These are phyloP conservation scores for Epinephelus moara DNA, from an alignment of 2,113 vertebrate species.

Conservation along the genomic window DNA sequence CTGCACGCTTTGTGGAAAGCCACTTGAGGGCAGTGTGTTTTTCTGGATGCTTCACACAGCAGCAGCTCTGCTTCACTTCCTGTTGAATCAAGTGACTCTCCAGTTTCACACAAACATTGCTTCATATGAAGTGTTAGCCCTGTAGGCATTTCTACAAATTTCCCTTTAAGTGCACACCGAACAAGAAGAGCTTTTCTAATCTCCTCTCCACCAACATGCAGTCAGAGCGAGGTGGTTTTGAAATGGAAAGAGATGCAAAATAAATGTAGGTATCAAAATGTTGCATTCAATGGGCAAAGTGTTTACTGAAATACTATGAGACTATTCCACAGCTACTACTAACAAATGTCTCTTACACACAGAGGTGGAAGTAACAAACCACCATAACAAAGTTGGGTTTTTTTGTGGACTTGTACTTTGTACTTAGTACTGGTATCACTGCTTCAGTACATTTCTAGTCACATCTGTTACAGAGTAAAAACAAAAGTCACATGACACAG, in stretches of 20 bases:
- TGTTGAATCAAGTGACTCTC: neutral
- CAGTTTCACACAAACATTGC: slow-evolving; percentile 6
- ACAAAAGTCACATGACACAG: too few relatives aligned
- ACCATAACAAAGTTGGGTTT: too few relatives aligned
- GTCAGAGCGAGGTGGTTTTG: neutral
- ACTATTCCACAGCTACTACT: too few relatives aligned
- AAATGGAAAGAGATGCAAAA: neutral
- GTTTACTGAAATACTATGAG: neutral
- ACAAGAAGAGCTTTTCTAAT: neutral
- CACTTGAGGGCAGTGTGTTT: slow-evolving; percentile 71
- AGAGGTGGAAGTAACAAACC: too few relatives aligned
- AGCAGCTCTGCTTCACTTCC: neutral
- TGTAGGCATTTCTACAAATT: neutral
- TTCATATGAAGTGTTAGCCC: neutral
- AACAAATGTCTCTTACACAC: too few relatives aligned
- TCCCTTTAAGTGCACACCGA: neutral
- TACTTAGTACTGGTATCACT: too few relatives aligned
- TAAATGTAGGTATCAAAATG: neutral
- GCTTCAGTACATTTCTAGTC: too few relatives aligned
- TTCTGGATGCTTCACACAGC: neutral
- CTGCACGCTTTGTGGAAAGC: slow-evolving; percentile 8
- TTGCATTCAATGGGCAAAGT: neutral
- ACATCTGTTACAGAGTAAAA: too few relatives aligned
- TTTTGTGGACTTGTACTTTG: too few relatives aligned
- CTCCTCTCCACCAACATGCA: neutral